These are phyloP conservation scores for Drosophila ogumai DNA, from an alignment of 1,140 invertebrate species.

Conservation along the genomic window DNA sequence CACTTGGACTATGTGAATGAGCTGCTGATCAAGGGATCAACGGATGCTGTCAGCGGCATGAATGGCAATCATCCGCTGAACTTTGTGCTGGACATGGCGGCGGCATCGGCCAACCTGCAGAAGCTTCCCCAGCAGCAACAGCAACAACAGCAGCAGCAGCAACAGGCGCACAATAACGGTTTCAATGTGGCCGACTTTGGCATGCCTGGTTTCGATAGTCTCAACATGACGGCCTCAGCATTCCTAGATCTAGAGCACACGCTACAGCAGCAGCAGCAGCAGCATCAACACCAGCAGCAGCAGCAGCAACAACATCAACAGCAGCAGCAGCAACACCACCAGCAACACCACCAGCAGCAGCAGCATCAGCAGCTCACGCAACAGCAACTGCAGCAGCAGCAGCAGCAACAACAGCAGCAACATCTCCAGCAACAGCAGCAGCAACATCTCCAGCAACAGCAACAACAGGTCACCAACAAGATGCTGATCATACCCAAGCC, in stretches of 20 bases:
- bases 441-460: constrained; percentile 53
- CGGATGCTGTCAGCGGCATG: constrained; percentile 72
- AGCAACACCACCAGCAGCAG: constrained; percentile 60
- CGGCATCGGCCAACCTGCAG: constrained; percentile 57
- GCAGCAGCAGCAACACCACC: constrained; percentile 30
- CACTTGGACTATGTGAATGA: constrained; percentile 77
- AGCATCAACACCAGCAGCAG: constrained; percentile 36
- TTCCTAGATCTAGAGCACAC: constrained; percentile 56
- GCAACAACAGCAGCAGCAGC: constrained; percentile 58
- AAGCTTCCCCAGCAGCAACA: constrained; percentile 58
- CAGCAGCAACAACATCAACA: constrained; percentile 43
- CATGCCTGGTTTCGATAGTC: constrained; percentile 60
- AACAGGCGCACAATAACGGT: constrained; percentile 75
- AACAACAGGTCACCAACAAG: constrained; percentile 85
- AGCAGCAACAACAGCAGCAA: constrained; percentile 74
- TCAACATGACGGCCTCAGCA: constrained; percentile 51
- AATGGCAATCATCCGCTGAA: constrained; percentile 80
- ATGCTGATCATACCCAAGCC: constrained; percentile 87
- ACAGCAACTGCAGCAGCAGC: constrained; percentile 29
- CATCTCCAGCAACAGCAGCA: constrained; percentile 38
- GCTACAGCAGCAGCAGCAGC: constrained; percentile 53
- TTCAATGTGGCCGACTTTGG: constrained; percentile 72
- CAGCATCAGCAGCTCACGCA: constrained; percentile 32
- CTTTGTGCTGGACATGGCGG: constrained; percentile 68
- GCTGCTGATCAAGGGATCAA: constrained; percentile 59